Percentiles rank a stretch among this genome's conserved stretches.
phyloP scores from a whole-genome alignment of 2,113 vertebrate genomes.

The Cyprinodon variegatus region DNA sequence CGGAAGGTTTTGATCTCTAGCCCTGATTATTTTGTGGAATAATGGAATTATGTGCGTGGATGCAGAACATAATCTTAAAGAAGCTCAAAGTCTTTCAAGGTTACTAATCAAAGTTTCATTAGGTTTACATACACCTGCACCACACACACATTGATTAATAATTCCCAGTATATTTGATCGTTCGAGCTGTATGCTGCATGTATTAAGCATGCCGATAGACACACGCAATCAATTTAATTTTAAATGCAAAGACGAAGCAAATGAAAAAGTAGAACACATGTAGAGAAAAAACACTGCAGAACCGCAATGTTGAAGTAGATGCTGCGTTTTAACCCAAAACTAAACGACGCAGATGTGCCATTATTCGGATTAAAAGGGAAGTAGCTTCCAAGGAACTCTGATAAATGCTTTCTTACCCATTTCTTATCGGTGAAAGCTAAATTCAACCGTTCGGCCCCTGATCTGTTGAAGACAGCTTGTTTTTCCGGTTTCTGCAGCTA shows the following conservation, averaged over 20 bases:
- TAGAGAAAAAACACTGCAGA: not conserved
- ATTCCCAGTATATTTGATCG: constrained; percentile 3
- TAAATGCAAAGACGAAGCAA: not conserved
- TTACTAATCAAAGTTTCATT: constrained; percentile 26
- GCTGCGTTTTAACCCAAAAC: not conserved
- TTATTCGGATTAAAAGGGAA: not conserved
- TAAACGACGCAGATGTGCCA: not conserved
- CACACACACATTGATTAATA: constrained; percentile 8
- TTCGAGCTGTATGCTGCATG: not conserved
- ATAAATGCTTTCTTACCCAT: constrained; percentile 77
- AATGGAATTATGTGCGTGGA: constrained; percentile 47
- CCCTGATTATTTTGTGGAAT: constrained; percentile 64
- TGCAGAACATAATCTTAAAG: constrained; percentile 32
- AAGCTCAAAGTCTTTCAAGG: constrained; percentile 28
- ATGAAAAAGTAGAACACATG: not conserved
- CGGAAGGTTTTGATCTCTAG: constrained; percentile 61
- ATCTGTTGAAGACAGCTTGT: constrained; percentile 2
- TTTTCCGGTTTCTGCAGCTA: constrained; percentile 69
- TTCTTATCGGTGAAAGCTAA: constrained; percentile 11
- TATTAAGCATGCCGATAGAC: not conserved
- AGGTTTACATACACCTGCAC: constrained; percentile 20
- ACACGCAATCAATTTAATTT: constrained; percentile 13
- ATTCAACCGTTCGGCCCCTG: not conserved
- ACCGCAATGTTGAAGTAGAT: not conserved
- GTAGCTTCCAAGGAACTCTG: not conserved